These are phyloP conservation scores for Gymnobelideus leadbeateri DNA, from an alignment of 2,113 vertebrate species.

Conservation along the genomic window DNA sequence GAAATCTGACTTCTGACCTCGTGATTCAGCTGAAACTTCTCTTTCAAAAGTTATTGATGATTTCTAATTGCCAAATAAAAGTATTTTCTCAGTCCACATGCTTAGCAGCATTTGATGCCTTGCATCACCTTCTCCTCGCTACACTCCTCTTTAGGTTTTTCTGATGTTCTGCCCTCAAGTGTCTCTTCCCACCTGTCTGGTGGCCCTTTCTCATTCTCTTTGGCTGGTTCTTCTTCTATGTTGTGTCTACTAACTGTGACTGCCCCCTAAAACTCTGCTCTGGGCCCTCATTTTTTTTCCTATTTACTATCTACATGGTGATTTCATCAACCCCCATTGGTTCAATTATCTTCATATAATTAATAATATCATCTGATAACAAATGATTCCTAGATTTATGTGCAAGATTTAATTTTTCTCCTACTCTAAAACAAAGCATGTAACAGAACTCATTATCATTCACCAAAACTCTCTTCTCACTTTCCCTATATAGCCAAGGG, in stretches of 20 bases:
- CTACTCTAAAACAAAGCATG: background rate
- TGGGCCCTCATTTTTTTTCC: background rate
- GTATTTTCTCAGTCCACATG: background rate
- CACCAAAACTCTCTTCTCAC: background rate
- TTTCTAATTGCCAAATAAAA: background rate
- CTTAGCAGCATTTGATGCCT: background rate
- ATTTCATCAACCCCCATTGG: background rate
- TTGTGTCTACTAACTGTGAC: background rate
- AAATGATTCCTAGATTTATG: background rate
- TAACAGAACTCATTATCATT: background rate
- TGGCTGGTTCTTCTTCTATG: background rate
- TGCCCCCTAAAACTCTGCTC: background rate
- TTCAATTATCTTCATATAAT: no score
- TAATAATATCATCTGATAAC: no score
- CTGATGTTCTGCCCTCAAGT: background rate
- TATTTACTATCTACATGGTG: background rate
- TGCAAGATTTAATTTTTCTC: background rate
- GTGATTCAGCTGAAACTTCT: background rate
- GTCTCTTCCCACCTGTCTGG: background rate
- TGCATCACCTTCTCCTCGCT: background rate
- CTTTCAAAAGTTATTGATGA: background rate
- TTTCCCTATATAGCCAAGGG: no score
- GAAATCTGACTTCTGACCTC: background rate
- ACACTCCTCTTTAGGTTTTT: background rate
- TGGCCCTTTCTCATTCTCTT: background rate